Evolutionary conservation across 2,888 invertebrate genomes (phyloP), one percentile per base, ranked within the genome.

Genomic region (Diloba caeruleocephala): DNA sequence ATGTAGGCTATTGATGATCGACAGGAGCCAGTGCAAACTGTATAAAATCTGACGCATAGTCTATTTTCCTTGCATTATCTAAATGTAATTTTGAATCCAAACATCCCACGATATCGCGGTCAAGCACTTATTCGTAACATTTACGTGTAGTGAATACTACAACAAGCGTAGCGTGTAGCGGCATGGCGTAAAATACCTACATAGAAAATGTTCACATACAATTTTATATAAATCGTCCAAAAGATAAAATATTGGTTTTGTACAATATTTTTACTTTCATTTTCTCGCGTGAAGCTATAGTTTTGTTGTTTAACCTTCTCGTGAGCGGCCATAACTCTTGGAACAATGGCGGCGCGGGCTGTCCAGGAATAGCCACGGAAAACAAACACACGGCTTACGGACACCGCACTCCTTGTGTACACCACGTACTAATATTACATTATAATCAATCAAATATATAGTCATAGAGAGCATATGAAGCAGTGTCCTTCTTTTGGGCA

Each of bases 361-460:
- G 78, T 81, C 82, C 87, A 89, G 84, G 86, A 92, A 92, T 92
- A 92, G 84, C 87, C 71, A 59, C 76, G 78, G 80, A 87, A 86
- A 85, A 87, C 84, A 89, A 89, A 90, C 89, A 86, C 49, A 77
- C 75, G 73, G 68, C 67, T 72, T 64, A 71, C 81, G 80, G 76
- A 77, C 78, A 81, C 76, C 79, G 76, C 73, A 68, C 76, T 77
- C 62, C 56, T 37, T 52, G 42, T 46, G 38, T 36, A 54, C 44
- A 39, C 25, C 41, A 34, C 25, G 33, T 59, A 62, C 63, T 36
- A 62, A 46, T 23, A 39, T 61, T 41, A 61, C 36, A 17, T 46
- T 68, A 54, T 46, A 62, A 62, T 68, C 69, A 46, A 28, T 32
- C 32, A 15, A n/a, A n/a, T n/a, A n/a, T 49, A 26, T 32, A 29